Evolutionary conservation across 2,888 invertebrate species (phyloP).

Genomic region (Drosophila anceps): DNA sequence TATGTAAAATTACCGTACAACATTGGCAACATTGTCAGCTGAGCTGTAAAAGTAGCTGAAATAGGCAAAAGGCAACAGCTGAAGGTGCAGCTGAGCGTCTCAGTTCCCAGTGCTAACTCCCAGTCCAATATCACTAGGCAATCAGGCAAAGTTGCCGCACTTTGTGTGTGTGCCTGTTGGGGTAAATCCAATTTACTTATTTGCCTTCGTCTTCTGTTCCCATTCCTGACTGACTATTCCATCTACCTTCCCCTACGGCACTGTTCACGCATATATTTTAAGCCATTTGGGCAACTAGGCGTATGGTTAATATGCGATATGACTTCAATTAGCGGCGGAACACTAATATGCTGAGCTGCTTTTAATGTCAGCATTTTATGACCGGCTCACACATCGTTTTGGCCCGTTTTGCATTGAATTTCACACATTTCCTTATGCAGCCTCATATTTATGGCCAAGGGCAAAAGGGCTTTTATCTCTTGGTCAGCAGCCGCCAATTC

Average conservation of each 20-base stretch:
- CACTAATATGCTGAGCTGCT: slow-evolving; percentile 38
- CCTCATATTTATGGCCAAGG: slow-evolving; percentile 60
- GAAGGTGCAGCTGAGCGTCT: slow-evolving; percentile 50
- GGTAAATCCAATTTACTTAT: slow-evolving; percentile 76
- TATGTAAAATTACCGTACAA: slow-evolving; percentile 81
- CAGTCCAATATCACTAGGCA: slow-evolving; percentile 67
- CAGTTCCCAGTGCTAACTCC: slow-evolving; percentile 50
- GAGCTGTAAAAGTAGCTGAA: slow-evolving; percentile 76
- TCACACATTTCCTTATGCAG: slow-evolving; percentile 44
- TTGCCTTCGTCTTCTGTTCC: slow-evolving; percentile 32
- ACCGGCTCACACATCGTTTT: slow-evolving; percentile 52
- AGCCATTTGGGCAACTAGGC: slow-evolving; percentile 33
- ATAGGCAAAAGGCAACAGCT: slow-evolving; percentile 50
- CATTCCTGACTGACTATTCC: slow-evolving; percentile 1
- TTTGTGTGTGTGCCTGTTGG: slow-evolving; percentile 34
- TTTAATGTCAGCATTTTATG: slow-evolving; percentile 70
- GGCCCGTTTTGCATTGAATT: slow-evolving; percentile 55
- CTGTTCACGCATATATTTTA: slow-evolving; percentile 31
- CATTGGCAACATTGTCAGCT: slow-evolving; percentile 80
- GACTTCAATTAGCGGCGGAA: slow-evolving; percentile 62
- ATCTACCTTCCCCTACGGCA: neutral
- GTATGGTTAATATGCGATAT: slow-evolving; percentile 55
- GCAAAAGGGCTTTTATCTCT: slow-evolving; percentile 58
- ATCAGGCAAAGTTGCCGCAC: slow-evolving; percentile 74
- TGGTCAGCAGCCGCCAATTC: slow-evolving; percentile 50